phyloP scores from a whole-genome alignment of 2,888 invertebrate genomes.

The Drosophila mulleri region DNA sequence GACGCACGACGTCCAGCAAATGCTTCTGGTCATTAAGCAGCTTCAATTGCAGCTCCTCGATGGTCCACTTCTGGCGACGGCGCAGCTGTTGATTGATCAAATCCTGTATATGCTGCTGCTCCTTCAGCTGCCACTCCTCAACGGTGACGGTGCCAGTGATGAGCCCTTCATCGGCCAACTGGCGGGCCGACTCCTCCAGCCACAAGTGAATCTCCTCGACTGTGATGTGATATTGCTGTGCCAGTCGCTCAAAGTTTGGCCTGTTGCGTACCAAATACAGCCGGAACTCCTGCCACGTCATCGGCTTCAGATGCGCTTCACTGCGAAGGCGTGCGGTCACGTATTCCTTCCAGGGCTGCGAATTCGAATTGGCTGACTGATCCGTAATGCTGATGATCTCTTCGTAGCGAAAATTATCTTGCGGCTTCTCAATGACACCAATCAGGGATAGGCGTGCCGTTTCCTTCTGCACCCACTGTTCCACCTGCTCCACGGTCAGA shows the following conservation, averaged over 20 bases:
- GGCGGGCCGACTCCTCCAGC: conserved; percentile 68
- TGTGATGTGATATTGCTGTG: conserved; percentile 73
- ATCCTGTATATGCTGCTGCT: conserved; percentile 74
- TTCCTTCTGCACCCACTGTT: conserved; percentile 82
- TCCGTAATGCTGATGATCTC: conserved; percentile 54
- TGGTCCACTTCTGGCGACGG: conserved; percentile 76
- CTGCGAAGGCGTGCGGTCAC: conserved; percentile 70
- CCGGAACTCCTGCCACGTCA: conserved; percentile 78
- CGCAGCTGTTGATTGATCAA: conserved; percentile 72
- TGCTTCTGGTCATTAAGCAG: conserved; percentile 71
- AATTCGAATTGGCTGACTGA: conserved; percentile 27
- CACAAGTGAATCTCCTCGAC: conserved; percentile 79
- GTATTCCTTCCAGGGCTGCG: conserved; percentile 74
- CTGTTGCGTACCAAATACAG: conserved; percentile 70
- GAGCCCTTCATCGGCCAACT: conserved; percentile 65
- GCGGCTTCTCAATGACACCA: conserved; percentile 70
- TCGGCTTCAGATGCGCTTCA: conserved; percentile 63
- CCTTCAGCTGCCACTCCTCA: conserved; percentile 77
- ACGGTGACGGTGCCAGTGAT: conserved; percentile 55
- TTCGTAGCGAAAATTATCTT: conserved; percentile 52
- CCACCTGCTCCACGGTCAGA: conserved; percentile 81
- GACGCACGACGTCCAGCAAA: conserved; percentile 64
- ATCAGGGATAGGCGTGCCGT: conserved; percentile 75
- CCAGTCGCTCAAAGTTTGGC: conserved; percentile 70
- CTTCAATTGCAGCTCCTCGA: conserved; percentile 80